phyloP scores from a whole-genome alignment of 1,140 invertebrate genomes.

The Drosophila pandora region DNA sequence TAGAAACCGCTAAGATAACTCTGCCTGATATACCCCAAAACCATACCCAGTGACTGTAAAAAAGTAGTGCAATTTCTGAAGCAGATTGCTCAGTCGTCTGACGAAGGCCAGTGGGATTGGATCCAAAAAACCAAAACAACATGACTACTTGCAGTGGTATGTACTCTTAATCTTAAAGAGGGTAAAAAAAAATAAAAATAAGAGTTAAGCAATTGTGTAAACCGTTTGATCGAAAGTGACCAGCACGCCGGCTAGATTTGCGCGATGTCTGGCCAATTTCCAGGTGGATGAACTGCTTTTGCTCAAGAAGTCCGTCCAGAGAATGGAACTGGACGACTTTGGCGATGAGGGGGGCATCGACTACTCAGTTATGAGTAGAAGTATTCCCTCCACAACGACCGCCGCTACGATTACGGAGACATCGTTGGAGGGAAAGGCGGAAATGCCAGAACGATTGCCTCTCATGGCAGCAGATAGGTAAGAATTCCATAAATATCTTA shows the following conservation, averaged over 20 bases:
- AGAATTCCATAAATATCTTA: not conserved
- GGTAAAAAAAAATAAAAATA: not conserved
- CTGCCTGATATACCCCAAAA: not conserved
- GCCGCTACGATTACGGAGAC: not conserved
- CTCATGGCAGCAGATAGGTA: conserved; percentile 66
- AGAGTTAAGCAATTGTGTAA: not conserved
- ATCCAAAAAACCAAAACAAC: not conserved
- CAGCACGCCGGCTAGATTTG: conserved; percentile 60
- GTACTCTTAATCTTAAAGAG: conserved; percentile 13
- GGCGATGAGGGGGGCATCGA: not conserved
- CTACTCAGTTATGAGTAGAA: not conserved
- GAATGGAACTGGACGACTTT: conserved; percentile 32
- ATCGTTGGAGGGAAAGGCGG: not conserved
- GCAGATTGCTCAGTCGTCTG: conserved; percentile 32
- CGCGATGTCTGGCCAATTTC: conserved; percentile 61
- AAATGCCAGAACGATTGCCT: conserved; percentile 54
- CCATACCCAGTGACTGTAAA: conserved; percentile 2
- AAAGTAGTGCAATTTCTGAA: conserved; percentile 7
- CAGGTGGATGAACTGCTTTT: conserved; percentile 56
- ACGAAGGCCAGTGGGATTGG: conserved; percentile 17
- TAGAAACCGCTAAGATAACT: not conserved
- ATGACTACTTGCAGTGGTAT: conserved; percentile 62
- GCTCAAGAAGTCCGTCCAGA: conserved; percentile 58
- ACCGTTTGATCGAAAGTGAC: conserved; percentile 34
- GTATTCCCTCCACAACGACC: not conserved